Evolutionary conservation across 2,797 vertebrate genomes (phyloP).

Genomic region (Thripadectes ignobilis): DNA sequence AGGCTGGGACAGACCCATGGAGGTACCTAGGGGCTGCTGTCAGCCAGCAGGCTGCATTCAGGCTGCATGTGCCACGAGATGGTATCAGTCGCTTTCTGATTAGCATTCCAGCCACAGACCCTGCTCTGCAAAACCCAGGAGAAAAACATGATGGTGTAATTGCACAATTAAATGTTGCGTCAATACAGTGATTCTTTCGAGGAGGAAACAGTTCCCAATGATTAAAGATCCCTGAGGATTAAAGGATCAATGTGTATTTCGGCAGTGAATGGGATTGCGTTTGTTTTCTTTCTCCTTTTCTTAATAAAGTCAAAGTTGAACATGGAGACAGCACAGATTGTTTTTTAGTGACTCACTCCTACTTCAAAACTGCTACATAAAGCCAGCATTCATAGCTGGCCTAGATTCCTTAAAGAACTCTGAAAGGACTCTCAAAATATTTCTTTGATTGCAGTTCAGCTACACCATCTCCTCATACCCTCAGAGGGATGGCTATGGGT

Average conservation of each 20-base stretch:
- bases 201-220: background rate
- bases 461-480: background rate
- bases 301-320: slow-evolving; percentile 64
- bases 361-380: slow-evolving; percentile 62
- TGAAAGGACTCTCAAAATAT: slow-evolving; percentile 48
- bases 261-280: background rate
- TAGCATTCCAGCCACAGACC: slow-evolving; percentile 26
- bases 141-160: background rate
- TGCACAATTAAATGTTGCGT: background rate
- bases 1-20: background rate
- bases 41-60: background rate
- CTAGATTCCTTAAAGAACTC: slow-evolving; percentile 38
- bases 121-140: background rate
- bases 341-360: slow-evolving; percentile 68
- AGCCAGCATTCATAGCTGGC: background rate
- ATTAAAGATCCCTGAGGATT: background rate
- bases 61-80: background rate
- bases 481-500: background rate
- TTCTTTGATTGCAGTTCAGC: slow-evolving; percentile 27
- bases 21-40: background rate
- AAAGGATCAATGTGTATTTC: slow-evolving; percentile 39
- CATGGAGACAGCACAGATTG: slow-evolving; percentile 37
- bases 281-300: slow-evolving; percentile 62
- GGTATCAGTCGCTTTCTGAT: background rate
- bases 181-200: background rate